Base-by-base conservation (phyloP, 2,797 vertebrate species). In the Diceros bicornis region DNA sequence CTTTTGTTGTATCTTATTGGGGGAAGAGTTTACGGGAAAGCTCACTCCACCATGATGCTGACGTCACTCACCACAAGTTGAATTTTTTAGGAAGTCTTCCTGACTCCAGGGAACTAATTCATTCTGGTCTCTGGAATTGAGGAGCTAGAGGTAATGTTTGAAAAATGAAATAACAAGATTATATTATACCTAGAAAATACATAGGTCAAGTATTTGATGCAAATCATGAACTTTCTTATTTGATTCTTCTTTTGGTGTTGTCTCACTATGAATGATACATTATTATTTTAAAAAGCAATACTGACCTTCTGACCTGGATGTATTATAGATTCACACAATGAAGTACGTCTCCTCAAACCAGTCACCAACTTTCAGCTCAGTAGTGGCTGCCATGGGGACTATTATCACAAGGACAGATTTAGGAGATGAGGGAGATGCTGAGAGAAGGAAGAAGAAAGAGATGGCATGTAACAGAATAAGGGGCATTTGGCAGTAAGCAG, bases 201-300 rank as follows among this genome's bases (percentile, higher is more conserved):
- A n/a, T 34, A 41, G 57, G 79, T 71, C 25, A 62, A 50, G 37
- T 87, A 37, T n/a, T 91, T 96, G 8, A 68, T 84, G 21, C 2
- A 94, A 97, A 29, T 89, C 37, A 68, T 55, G 27, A 93, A 74
- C 23, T 47, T 68, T 52, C n/a, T 92, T 87, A 85, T 14, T 21
- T 66, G 8, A 23, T 69, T 71, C 47, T 77, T 88, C 41, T 71
- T 84, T 82, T 37, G 16, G 2, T 6, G 18, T 84, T 47, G 4
- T 81, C 29, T 81, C 20, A 61, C 7, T 59, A 10, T 34, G 13
- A 62, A 82, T 89, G 16, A 77, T 50, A 4, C 13, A 25, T 34
- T 52, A 50, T 64, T 55, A 34, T 37, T 84, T 68, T 92, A 41
- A 77, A 75, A 55, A 62, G 20, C 9, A 71, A 50, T 20, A 59